A percentile compares a stretch with the other conserved stretches of the same genome.
These are phyloP conservation scores for Phrynocephalus forsythii DNA, from an alignment of 2,797 vertebrate species.

Conservation along the genomic window DNA sequence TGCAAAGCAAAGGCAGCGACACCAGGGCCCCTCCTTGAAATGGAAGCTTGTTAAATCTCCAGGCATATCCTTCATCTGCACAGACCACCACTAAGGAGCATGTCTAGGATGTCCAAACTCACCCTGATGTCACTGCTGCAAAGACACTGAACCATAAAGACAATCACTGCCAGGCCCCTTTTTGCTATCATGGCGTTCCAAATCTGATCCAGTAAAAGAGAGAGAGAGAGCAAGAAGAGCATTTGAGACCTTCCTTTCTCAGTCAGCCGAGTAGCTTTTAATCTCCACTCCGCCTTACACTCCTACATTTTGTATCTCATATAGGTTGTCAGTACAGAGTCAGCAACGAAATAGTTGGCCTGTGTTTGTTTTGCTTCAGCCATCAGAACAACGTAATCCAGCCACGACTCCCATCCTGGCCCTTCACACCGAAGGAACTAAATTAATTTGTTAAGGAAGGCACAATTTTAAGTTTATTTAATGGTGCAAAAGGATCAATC, in stretches of 20 bases:
- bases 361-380: constrained; percentile 62
- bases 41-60: constrained; percentile 96
- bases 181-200: constrained; percentile 70
- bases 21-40: constrained; percentile 95
- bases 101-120: constrained; percentile 73
- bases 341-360: constrained; percentile 65
- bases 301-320: constrained; percentile 56
- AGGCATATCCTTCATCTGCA: constrained; percentile 81
- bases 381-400: constrained; percentile 29
- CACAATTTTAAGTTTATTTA: constrained; percentile 78
- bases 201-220: constrained; percentile 58
- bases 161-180: constrained; percentile 87
- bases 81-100: constrained; percentile 82
- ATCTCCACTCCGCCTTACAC: constrained; percentile 66
- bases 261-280: constrained; percentile 67
- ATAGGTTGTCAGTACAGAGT: constrained; percentile 50
- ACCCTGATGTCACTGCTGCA: constrained; percentile 84
- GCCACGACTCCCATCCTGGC: constrained; percentile 56
- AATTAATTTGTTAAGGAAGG: constrained; percentile 80
- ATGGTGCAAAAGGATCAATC: constrained; percentile 87
- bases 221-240: constrained; percentile 59
- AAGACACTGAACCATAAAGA: constrained; percentile 93
- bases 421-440: constrained; percentile 70
- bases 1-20: constrained; percentile 96
- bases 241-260: constrained; percentile 47